Percentiles rank a stretch among this genome's conserved stretches.
phyloP scores from a whole-genome alignment of 2,888 invertebrate genomes.

The Microctonus hyperodae region DNA sequence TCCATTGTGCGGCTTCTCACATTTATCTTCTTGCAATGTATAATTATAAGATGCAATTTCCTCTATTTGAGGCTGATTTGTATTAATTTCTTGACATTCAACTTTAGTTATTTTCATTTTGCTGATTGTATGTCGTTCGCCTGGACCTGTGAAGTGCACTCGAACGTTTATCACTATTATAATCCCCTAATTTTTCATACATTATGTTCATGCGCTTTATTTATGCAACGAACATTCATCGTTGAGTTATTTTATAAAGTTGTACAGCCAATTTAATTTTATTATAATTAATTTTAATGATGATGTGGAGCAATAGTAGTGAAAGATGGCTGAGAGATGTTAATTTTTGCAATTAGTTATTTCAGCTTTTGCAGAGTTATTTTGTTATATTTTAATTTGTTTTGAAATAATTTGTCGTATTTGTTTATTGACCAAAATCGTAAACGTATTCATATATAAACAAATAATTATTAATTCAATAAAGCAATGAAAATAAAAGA shows the following conservation, averaged over 20 bases:
- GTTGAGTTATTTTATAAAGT: not conserved
- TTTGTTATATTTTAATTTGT: not conserved
- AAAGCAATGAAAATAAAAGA: conserved; percentile 18
- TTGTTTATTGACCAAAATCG: conserved; percentile 16
- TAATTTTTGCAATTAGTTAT: conserved; percentile 10
- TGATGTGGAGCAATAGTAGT: not conserved
- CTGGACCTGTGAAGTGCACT: conserved; percentile 67
- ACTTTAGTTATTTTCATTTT: conserved; percentile 71
- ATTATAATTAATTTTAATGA: not conserved
- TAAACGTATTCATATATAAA: conserved; percentile 12
- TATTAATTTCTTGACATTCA: conserved; percentile 66
- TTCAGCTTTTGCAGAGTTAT: not conserved
- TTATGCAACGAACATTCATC: not conserved
- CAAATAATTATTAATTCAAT: not conserved
- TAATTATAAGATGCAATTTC: conserved; percentile 71
- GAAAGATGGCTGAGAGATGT: conserved; percentile 15
- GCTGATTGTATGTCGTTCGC: conserved; percentile 72
- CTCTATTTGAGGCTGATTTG: conserved; percentile 68
- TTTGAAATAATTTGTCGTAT: not conserved
- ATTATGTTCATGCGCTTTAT: not conserved
- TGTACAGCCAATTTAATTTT: not conserved
- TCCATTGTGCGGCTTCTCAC: conserved; percentile 52
- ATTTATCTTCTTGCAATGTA: conserved; percentile 65
- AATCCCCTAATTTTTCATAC: conserved; percentile 4
- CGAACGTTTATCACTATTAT: too few relatives aligned